Conservation (phyloP, 1,140 invertebrate species). For the Trichonephila clavipes region DNA sequence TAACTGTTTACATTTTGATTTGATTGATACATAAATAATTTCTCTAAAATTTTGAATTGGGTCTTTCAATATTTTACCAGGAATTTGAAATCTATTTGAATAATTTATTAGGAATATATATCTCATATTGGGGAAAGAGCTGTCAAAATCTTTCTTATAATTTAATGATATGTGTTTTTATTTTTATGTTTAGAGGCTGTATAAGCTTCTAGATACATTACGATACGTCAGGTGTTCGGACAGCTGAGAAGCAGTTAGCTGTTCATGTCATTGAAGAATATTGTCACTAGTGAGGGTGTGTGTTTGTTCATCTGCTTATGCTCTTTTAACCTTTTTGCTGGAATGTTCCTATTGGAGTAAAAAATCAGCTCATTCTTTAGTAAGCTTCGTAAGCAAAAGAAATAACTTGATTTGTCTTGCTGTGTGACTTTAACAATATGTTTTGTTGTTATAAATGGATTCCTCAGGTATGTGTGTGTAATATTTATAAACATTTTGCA, state of each 20-base stretch:
- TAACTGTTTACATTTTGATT: background rate
- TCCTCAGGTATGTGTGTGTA: background rate
- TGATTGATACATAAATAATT: background rate
- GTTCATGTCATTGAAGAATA: background rate
- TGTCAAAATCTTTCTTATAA: background rate
- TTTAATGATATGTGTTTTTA: background rate
- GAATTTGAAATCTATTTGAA: background rate
- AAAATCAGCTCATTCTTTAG: no score
- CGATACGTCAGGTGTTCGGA: background rate
- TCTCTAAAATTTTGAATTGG: background rate
- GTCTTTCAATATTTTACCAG: background rate
- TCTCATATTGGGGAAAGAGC: background rate
- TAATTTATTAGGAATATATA: background rate
- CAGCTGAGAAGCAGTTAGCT: background rate
- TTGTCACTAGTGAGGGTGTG: background rate
- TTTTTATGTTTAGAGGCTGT: background rate
- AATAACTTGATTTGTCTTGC: background rate
- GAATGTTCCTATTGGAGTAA: background rate
- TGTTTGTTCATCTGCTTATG: background rate
- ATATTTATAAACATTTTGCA: background rate
- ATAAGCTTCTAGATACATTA: background rate
- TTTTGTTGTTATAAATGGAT: background rate
- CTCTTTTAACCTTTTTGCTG: background rate
- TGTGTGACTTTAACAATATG: background rate
- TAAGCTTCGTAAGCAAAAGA: no score